Conservation (phyloP, 2,797 vertebrate genomes). For the Poliocrania exsul region DNA sequence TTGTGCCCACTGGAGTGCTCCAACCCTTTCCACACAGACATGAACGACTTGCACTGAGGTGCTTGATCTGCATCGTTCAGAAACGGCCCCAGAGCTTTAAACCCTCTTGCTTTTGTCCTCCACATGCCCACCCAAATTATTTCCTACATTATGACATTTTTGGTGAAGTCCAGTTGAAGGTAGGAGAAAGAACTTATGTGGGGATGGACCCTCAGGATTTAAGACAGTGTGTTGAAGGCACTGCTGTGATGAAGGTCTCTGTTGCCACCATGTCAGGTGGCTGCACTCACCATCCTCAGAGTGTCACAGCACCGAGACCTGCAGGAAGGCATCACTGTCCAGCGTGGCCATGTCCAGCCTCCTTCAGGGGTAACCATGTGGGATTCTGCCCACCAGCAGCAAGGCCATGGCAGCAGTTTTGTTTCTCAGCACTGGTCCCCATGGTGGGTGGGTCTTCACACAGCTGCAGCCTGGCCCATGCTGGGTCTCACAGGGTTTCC, state of each 20-base stretch:
- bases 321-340: not conserved
- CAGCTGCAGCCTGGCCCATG: not conserved
- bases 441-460: not conserved
- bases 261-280: not conserved
- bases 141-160: not conserved
- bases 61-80: rapidly evolving
- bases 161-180: not conserved
- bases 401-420: rapidly evolving
- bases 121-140: rapidly evolving
- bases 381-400: not conserved
- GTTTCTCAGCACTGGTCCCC: not conserved
- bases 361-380: not conserved
- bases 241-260: slow-evolving; percentile 63
- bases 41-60: rapidly evolving
- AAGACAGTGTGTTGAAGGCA: slow-evolving; percentile 67
- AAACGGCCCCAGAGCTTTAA: not conserved
- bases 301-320: not conserved
- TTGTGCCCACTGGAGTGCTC: not conserved
- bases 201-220: not conserved
- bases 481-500: not conserved
- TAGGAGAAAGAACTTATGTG: not conserved
- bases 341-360: not conserved
- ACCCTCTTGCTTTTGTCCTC: not conserved
- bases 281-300: not conserved
- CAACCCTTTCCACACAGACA: not conserved